Percentiles rank a stretch among this genome's conserved stretches.
Evolutionary conservation across 2,797 vertebrate genomes (phyloP).

Genomic region (Parauchenoglanis punctatus): DNA sequence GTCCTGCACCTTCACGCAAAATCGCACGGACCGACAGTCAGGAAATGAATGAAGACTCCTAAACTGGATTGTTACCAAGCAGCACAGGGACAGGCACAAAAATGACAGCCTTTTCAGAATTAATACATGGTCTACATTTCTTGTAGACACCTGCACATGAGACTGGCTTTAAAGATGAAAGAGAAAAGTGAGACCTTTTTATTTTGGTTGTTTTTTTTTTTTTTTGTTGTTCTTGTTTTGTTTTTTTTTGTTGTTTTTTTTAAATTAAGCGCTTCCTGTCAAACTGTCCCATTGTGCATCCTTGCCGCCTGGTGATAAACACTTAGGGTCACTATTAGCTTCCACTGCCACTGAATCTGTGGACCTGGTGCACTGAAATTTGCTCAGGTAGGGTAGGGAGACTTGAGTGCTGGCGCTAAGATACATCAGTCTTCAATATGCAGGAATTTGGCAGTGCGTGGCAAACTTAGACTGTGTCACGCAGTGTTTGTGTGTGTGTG

Average conservation of each 20-base stretch:
- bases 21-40: conserved; percentile 85
- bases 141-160: conserved; percentile 62
- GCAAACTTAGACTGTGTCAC: conserved; percentile 32
- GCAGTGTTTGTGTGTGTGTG: not conserved
- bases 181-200: conserved; percentile 46
- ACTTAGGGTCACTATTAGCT: conserved; percentile 60
- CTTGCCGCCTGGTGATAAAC: conserved; percentile 71
- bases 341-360: conserved; percentile 55
- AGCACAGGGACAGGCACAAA: conserved; percentile 51
- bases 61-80: conserved; percentile 61
- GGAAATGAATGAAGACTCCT: conserved; percentile 85
- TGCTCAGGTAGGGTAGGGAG: conserved; percentile 39
- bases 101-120: conserved; percentile 44
- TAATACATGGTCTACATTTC: conserved; percentile 56
- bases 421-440: conserved; percentile 29
- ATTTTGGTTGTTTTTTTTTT: conserved; percentile 44
- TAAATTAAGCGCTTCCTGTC: conserved; percentile 74
- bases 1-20: conserved; percentile 81
- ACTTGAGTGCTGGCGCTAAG: not conserved
- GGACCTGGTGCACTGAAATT: conserved; percentile 52
- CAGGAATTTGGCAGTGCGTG: conserved; percentile 42
- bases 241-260: conserved; percentile 56
- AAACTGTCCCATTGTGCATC: conserved; percentile 73
- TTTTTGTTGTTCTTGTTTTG: conserved; percentile 58
- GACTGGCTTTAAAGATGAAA: conserved; percentile 60